Percentiles rank a stretch among this genome's conserved stretches.
Evolutionary conservation across 2,888 invertebrate species (phyloP).

Genomic region (Fabriciana adippe): DNA sequence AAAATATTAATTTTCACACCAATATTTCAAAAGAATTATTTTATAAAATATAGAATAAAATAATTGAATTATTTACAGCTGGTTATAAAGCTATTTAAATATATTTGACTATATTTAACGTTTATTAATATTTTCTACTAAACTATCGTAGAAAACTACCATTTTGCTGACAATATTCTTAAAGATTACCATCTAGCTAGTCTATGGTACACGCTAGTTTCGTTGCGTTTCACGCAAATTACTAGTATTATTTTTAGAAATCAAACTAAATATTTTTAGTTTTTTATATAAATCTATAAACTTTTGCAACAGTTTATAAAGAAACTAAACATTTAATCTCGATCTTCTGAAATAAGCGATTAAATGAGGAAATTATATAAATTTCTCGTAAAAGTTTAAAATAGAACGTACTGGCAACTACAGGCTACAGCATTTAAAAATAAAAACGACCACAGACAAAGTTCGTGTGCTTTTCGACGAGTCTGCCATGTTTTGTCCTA

Average conservation of each 20-base stretch:
- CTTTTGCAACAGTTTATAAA: background rate
- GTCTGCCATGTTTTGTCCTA: conserved; percentile 83
- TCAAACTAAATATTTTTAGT: background rate
- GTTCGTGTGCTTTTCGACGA: conserved; percentile 71
- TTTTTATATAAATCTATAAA: too few species aligned
- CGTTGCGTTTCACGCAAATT: conserved; percentile 48
- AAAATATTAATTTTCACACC: too few species aligned
- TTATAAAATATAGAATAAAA: too few species aligned
- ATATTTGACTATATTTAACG: too few species aligned
- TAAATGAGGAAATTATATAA: background rate
- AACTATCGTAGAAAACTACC: conserved; percentile 5
- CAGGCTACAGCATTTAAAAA: conserved; percentile 63
- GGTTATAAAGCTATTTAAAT: too few species aligned
- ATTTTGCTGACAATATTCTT: conserved; percentile 26
- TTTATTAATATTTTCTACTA: conserved; percentile 17
- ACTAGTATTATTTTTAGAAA: background rate
- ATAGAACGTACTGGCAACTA: conserved; percentile 44
- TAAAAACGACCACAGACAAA: conserved; percentile 72
- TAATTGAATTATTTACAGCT: too few species aligned
- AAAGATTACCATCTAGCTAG: conserved; percentile 39
- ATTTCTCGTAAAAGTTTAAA: conserved; percentile 26
- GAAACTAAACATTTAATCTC: background rate
- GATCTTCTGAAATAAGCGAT: background rate
- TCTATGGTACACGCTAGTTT: conserved; percentile 48
- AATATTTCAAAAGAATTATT: too few species aligned